A percentile compares a stretch with the other conserved stretches of the same genome.
These are phyloP conservation scores for Blastomussa wellsi DNA, from an alignment of 92 coral and sea anemone species.

Conservation along the genomic window DNA sequence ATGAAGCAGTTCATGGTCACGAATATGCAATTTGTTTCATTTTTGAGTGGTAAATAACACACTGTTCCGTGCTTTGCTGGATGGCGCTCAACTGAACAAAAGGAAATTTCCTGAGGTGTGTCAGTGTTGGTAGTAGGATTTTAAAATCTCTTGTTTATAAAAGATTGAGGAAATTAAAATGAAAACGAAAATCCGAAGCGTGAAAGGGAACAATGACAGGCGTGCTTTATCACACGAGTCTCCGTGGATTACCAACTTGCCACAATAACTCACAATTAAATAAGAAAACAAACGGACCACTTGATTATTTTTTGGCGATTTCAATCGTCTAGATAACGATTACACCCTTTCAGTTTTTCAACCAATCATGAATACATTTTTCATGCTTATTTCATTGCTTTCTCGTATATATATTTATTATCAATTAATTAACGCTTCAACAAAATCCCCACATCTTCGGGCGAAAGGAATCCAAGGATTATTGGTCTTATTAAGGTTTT, in stretches of 20 bases:
- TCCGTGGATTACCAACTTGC: background rate
- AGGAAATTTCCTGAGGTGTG: conserved; percentile 16
- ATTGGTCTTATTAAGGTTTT: background rate
- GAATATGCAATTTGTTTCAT: conserved; percentile 27
- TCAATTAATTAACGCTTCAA: background rate
- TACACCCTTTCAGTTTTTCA: background rate
- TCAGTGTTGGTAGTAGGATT: background rate
- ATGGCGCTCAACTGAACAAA: conserved; percentile 21
- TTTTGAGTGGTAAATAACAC: background rate
- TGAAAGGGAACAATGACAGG: background rate
- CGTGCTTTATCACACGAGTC: background rate
- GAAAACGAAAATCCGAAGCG: background rate
- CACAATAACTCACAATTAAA: too few species aligned
- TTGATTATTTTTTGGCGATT: background rate
- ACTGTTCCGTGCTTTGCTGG: background rate
- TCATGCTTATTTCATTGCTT: background rate
- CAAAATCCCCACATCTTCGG: background rate
- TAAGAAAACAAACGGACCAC: background rate
- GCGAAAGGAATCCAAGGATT: background rate
- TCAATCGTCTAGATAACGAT: background rate
- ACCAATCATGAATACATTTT: background rate
- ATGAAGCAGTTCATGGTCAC: background rate
- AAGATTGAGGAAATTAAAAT: conserved; percentile 7
- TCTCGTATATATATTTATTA: too few species aligned
- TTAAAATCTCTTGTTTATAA: background rate